Conservation (phyloP, 2,113 vertebrate species). For the Cryptotis parvus region DNA sequence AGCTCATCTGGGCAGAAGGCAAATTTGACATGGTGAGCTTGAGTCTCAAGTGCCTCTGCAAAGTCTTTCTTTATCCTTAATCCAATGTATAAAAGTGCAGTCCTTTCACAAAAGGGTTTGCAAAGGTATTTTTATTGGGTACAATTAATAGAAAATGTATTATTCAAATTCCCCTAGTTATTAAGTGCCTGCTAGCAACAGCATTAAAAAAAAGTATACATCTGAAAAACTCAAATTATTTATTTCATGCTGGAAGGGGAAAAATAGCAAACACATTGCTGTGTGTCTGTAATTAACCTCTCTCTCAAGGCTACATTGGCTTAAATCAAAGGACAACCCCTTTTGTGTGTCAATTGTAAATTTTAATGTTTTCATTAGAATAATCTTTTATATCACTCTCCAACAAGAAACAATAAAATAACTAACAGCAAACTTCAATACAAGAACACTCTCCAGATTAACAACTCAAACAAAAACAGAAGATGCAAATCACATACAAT, state of each 20-base stretch:
- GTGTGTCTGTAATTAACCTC: slow-evolving; percentile 73
- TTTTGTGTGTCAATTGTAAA: slow-evolving; percentile 88
- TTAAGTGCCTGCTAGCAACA: slow-evolving; percentile 80
- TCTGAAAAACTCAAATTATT: slow-evolving; percentile 30
- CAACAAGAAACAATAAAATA: slow-evolving; percentile 86
- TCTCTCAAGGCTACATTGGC: slow-evolving; percentile 78
- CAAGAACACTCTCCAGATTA: slow-evolving; percentile 91
- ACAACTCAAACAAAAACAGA: slow-evolving; percentile 88
- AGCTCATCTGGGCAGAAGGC: not conserved
- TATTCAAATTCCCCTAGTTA: slow-evolving; percentile 64
- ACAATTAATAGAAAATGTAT: slow-evolving; percentile 81
- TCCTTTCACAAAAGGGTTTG: slow-evolving; percentile 74
- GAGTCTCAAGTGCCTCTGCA: not conserved
- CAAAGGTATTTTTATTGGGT: slow-evolving; percentile 85
- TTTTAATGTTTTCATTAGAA: slow-evolving; percentile 95
- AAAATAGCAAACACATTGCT: slow-evolving; percentile 57
- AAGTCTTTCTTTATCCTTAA: accelerated
- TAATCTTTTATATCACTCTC: slow-evolving; percentile 91
- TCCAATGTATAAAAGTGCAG: slow-evolving; percentile 79
- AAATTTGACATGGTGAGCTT: not conserved
- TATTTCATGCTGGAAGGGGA: slow-evolving; percentile 46
- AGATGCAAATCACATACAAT: slow-evolving; percentile 93
- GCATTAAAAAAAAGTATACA: slow-evolving; percentile 42
- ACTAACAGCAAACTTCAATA: slow-evolving; percentile 90
- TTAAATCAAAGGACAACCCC: slow-evolving; percentile 87